Base-by-base conservation (phyloP, 2,888 invertebrate genomes). In the Andrena bucephala region DNA sequence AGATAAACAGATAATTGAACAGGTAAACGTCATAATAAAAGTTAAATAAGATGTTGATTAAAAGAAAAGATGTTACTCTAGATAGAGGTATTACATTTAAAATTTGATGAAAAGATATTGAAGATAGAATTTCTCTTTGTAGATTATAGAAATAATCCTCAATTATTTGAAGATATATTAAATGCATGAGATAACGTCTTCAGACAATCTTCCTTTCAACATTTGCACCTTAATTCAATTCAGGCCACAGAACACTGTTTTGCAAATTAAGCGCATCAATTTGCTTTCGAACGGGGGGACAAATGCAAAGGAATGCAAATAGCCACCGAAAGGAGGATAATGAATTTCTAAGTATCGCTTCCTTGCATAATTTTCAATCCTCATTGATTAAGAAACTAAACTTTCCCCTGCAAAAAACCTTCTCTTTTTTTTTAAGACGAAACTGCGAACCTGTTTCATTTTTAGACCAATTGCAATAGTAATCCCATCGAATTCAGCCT, bases 211-310 rank as follows among this genome's bases (percentile, higher is more conserved):
- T 42, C 42, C 42, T 13, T 42, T 42, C 16, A 42, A 77, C 48
- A 79, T 69, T 77, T 65, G 31, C 78, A 63, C 63, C 13, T 77
- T 77, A 54, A 77, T 54, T 10, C 27, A 31, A n/a, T 50, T 33
- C 0, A 20, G 24, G 20, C 24, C 20, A 20, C 24, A 2, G 6
- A 6, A 7, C 29, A 13, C 8, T 54, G 29, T 27, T n/a, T n/a
- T 3, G 54, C 29, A 13, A 69, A 77, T 79, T 77, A 69, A 77
- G 29, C 20, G 50, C 63, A 50, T 59, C 50, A 54, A 33, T 59
- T 78, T 68, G 5, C 60, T 13, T 31, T 36, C 3, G 36, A 65
- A 42, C 29, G 24, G 33, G 36, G 27, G 52, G 16, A 20, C 27
- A 33, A 27, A 24, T 10, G 29, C 42, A 31, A 59, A 69, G 29